Base-by-base conservation (phyloP, 92 coral and sea anemone genomes). In the Phenganax marumi region DNA sequence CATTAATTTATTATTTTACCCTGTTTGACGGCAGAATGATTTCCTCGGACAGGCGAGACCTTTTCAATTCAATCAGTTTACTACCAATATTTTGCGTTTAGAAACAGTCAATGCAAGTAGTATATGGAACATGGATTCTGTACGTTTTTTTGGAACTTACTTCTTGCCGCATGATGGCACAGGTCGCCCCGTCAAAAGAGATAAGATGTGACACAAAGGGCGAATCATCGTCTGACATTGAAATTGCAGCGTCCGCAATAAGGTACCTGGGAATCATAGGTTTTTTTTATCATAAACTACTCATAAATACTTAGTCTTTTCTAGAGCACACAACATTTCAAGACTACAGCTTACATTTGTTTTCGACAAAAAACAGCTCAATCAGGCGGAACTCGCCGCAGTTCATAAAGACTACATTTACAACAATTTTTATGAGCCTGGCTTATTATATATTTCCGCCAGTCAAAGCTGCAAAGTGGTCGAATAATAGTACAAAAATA, bases 181-280 rank as follows among this genome's bases (percentile, higher is more conserved):
- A 47, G 73, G 23, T 62, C 26, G 50, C 55, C 93, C 90, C 18
- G 96, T 92, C 86, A 96, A 79, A 58, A 91, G 90, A 14, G 93
- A 86, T 88, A 97, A 92, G 79, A 89, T 85, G 22, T 88, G 77
- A 62, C 91, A 81, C 74, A 89, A 62, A 79, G 99, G 97, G 62
- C 93, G 90, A 21, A 89, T 90, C 8, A 92, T 85, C 8, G 90
- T 91, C 83, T 92, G 97, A 60, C 97, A 89, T 77, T 96, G 96
- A 85, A 90, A 92, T 89, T 96, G 99, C 74, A 96, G 81, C 10
- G 97, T 97, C 12, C 92, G 93, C 85, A 90, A 65, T 73, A 96
- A 48, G 13, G 97, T 86, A 12, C 92, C 99, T 96, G 80, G 12
- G 18, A 12, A 3, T 8, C 21, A 33, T 22, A 6, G 21, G 11